A percentile compares a stretch with the other conserved stretches of the same genome.
Evolutionary conservation across 1,140 invertebrate species (phyloP).

Genomic region (Drosophila ficusphila): DNA sequence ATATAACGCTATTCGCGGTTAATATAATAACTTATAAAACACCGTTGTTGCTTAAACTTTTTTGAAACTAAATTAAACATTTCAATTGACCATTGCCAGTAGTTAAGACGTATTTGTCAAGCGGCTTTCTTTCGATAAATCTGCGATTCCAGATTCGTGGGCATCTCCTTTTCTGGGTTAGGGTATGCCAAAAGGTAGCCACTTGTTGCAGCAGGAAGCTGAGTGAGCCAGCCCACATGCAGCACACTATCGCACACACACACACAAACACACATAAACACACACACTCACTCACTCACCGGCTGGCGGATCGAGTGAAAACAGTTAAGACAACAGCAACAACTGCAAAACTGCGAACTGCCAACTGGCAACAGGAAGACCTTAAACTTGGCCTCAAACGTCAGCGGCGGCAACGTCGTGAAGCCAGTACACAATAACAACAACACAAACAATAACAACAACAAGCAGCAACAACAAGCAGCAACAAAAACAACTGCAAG

Average conservation of each 20-base stretch:
- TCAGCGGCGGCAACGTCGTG: slow-evolving; percentile 70
- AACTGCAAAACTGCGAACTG: slow-evolving; percentile 61
- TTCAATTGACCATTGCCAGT: no score
- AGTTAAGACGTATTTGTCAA: slow-evolving; percentile 3
- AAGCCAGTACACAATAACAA: slow-evolving; percentile 37
- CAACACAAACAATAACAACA: slow-evolving; percentile 10
- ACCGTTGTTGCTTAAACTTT: not conserved
- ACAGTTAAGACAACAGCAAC: slow-evolving; percentile 76
- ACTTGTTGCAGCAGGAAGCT: slow-evolving; percentile 73
- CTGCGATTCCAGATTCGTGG: not conserved
- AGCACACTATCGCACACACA: slow-evolving; percentile 33
- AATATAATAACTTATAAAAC: not conserved
- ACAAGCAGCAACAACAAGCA: slow-evolving; percentile 24
- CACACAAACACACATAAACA: slow-evolving; percentile 27
- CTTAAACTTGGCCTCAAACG: slow-evolving; percentile 78
- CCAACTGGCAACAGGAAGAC: slow-evolving; percentile 78
- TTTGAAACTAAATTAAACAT: not conserved
- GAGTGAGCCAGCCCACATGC: slow-evolving; percentile 68
- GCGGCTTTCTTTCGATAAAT: not conserved
- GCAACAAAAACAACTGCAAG: slow-evolving; percentile 50
- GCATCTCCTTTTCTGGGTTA: slow-evolving; percentile 11
- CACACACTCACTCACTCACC: slow-evolving; percentile 34
- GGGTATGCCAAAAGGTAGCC: slow-evolving; percentile 67
- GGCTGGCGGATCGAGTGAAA: slow-evolving; percentile 61
- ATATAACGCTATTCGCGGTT: no score